Conservation (phyloP, 2,888 invertebrate genomes). For the Ophraella communa region DNA sequence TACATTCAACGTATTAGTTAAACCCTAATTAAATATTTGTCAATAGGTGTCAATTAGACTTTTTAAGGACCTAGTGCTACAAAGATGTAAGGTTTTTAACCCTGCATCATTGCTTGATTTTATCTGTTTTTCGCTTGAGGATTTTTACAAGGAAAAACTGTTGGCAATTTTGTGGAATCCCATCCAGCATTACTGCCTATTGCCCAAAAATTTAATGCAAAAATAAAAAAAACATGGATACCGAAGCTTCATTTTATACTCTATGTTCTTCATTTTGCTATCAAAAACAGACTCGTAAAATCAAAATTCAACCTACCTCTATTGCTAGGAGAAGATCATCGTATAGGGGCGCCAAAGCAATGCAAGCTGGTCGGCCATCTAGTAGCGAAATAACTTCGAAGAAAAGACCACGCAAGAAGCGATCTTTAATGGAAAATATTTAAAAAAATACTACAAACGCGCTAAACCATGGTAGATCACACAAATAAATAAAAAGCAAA, state of each 20-base stretch:
- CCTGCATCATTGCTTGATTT: too few relatives aligned
- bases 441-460: neutral
- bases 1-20: too few relatives aligned
- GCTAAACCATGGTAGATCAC: neutral
- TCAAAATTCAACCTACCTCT: neutral
- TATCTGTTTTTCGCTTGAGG: neutral
- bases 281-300: neutral
- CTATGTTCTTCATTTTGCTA: neutral
- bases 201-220: neutral
- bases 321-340: neutral
- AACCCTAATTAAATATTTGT: too few relatives aligned
- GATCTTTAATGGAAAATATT: neutral
- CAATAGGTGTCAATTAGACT: too few relatives aligned
- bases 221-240: neutral
- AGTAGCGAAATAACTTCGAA: neutral
- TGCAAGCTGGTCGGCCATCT: neutral
- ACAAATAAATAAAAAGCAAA: too few relatives aligned
- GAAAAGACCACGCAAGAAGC: neutral
- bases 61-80: too few relatives aligned
- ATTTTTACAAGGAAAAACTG: neutral
- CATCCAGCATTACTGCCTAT: neutral
- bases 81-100: too few relatives aligned
- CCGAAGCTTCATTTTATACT: neutral
- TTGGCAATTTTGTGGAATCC: neutral
- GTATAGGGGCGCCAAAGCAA: neutral